Conservation (phyloP, 1,140 invertebrate genomes). For the Octopus sinensis region DNA sequence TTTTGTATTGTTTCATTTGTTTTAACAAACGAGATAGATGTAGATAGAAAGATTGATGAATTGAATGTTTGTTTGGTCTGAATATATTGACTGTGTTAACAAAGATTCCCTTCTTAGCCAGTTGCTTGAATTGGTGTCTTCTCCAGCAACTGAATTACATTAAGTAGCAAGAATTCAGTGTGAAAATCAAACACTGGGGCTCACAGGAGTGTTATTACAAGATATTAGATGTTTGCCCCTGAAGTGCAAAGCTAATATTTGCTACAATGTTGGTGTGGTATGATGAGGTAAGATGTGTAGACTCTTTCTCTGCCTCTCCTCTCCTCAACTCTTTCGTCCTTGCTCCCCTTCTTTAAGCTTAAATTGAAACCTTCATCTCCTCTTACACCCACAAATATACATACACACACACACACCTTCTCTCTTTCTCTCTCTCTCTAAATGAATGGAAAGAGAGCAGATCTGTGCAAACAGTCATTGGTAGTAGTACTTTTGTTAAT, state of each 20-base stretch:
- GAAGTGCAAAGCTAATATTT: conserved; percentile 30
- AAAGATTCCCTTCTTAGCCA: no score
- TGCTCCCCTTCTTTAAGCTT: not conserved
- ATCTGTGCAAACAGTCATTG: conserved; percentile 5
- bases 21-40: no score
- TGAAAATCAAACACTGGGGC: conserved; percentile 29
- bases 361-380: not conserved
- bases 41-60: no score
- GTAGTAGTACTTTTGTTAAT: not conserved
- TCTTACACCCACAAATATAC: not conserved
- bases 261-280: conserved; percentile 4
- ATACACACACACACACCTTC: not conserved
- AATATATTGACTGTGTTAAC: no score
- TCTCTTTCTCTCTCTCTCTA: not conserved
- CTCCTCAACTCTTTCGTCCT: not conserved
- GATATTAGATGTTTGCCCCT: conserved; percentile 36
- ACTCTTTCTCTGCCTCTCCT: not conserved
- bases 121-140: not conserved
- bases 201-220: conserved; percentile 29
- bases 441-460: not conserved
- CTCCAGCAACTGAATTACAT: conserved; percentile 10
- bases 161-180: conserved; percentile 24
- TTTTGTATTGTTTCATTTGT: no score
- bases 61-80: no score
- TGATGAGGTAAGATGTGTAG: no score